These are phyloP conservation scores for Aspiorhynchus laticeps DNA, from an alignment of 2,113 vertebrate species.

Conservation along the genomic window DNA sequence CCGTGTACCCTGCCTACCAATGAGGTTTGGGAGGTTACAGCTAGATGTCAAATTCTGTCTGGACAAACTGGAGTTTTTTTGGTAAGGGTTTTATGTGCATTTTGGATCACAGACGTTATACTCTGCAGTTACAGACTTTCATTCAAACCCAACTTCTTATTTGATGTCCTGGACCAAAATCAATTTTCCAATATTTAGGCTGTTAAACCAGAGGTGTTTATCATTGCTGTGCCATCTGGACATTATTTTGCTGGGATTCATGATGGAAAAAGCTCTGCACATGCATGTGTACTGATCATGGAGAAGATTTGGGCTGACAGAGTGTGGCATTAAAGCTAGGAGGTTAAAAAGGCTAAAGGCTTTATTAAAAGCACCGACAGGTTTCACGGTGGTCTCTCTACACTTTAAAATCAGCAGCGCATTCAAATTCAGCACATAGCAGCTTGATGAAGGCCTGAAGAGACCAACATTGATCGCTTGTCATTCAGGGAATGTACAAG, in stretches of 20 bases:
- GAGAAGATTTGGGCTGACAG: neutral
- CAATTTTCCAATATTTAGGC: neutral
- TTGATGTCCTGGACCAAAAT: neutral
- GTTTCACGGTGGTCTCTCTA: neutral
- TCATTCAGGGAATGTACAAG: conserved; percentile 28
- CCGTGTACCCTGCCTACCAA: neutral
- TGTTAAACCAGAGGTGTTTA: neutral
- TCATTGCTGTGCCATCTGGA: conserved; percentile 9
- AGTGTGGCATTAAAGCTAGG: neutral
- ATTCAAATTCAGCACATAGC: neutral
- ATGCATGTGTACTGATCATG: neutral
- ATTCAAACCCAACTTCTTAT: neutral
- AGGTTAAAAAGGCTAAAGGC: conserved; percentile 24
- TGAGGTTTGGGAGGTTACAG: conserved; percentile 30
- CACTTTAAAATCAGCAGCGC: neutral
- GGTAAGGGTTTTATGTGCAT: neutral
- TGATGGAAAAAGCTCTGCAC: neutral
- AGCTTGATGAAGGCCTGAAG: conserved; percentile 4
- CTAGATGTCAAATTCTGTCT: conserved; percentile 1
- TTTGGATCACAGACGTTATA: neutral
- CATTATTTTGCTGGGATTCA: conserved; percentile 19
- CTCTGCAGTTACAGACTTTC: neutral
- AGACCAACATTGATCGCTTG: conserved; percentile 15
- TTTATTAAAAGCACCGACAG: conserved; percentile 8
- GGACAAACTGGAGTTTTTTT: neutral